These are phyloP conservation scores for Xerus rutilus DNA, from an alignment of 2,797 vertebrate species.

Conservation along the genomic window DNA sequence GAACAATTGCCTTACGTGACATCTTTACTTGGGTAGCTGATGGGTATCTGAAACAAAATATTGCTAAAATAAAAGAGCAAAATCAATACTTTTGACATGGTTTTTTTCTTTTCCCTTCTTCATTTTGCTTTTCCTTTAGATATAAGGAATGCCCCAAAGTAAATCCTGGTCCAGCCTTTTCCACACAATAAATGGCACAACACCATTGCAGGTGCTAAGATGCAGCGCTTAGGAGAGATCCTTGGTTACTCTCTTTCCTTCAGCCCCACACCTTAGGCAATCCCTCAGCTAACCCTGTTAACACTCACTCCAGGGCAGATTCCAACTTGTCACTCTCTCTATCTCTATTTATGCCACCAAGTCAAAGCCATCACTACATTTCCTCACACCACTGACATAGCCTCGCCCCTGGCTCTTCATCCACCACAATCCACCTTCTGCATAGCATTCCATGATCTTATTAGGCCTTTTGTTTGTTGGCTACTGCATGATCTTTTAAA, in stretches of 20 bases:
- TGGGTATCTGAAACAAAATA: neutral
- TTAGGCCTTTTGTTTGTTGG: neutral
- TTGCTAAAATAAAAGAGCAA: conserved; percentile 13
- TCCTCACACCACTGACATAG: neutral
- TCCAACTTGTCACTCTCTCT: neutral
- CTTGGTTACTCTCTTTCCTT: neutral
- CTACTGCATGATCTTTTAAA: neutral
- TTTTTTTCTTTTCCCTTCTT: neutral
- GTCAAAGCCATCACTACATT: neutral
- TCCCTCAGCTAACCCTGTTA: neutral
- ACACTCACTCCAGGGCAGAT: neutral
- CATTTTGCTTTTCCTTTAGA: neutral
- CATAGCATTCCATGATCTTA: neutral
- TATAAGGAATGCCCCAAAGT: neutral
- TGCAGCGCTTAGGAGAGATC: neutral
- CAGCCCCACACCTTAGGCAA: neutral
- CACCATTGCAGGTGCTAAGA: neutral
- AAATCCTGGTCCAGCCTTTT: neutral
- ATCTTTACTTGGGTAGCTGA: neutral
- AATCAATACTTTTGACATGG: neutral
- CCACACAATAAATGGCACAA: neutral
- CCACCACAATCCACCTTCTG: neutral
- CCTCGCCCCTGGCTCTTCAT: neutral
- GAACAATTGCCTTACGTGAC: neutral
- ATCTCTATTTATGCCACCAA: neutral